Evolutionary conservation across 2,113 vertebrate genomes (phyloP).

Genomic region (Synodontis membranacea): DNA sequence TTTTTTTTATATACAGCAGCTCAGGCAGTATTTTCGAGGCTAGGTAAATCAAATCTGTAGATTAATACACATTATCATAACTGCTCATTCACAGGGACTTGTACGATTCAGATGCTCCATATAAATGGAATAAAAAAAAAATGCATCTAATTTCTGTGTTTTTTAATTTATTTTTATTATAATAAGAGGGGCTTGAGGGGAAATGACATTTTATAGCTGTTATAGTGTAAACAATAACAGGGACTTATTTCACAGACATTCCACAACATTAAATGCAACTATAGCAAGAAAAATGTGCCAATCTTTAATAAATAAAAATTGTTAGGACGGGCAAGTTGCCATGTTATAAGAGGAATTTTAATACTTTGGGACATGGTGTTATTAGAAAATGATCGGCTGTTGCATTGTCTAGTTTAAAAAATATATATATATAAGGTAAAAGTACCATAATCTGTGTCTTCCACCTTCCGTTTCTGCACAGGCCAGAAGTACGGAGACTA

Average conservation of each 20-base stretch:
- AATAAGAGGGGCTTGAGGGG: neutral
- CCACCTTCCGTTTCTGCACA: conserved; percentile 83
- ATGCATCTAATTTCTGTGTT: too few species aligned
- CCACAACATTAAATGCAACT: neutral
- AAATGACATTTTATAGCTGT: neutral
- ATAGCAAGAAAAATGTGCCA: neutral
- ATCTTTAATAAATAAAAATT: neutral
- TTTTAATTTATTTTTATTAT: too few species aligned
- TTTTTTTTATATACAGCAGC: neutral
- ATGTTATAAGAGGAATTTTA: neutral
- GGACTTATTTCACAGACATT: neutral
- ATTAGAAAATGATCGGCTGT: too few species aligned
- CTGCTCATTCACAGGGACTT: neutral
- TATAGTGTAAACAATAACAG: too few species aligned
- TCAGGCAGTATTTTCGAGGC: neutral
- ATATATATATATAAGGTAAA: conserved; percentile 28
- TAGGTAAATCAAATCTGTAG: neutral
- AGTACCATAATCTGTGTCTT: conserved; percentile 92
- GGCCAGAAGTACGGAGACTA: conserved; percentile 98
- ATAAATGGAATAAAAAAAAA: too few species aligned
- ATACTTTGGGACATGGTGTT: neutral
- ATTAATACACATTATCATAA: neutral
- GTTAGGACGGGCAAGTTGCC: too few species aligned
- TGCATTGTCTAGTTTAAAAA: too few species aligned
- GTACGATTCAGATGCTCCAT: too few species aligned